Evolutionary conservation across 2,888 invertebrate genomes (phyloP), one percentile per base, ranked within the genome.

Genomic region (Acleris literana): DNA sequence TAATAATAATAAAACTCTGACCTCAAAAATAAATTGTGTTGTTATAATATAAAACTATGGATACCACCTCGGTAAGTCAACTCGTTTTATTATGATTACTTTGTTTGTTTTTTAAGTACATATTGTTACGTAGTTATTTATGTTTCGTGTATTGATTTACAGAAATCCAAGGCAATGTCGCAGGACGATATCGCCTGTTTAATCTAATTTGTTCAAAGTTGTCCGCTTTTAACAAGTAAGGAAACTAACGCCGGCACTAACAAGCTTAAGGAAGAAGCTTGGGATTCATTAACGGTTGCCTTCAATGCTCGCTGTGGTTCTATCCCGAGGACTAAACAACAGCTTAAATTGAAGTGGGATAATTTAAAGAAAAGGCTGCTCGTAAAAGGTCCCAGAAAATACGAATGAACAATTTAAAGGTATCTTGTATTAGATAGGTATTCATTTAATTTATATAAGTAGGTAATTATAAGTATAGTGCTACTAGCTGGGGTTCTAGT

Each of bases 341-440:
- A 56, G 20, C 18, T 56, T 9, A 56, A 56, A 44, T 44, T 56
- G 22, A 63, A 63, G 46, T 63, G 63, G 57, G 57, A 58, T 22
- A 57, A 57, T 57, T 57, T 53, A 25, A 56, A 51, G n/a, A n/a
- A 44, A 63, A 63, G 39, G 20, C 63, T 6, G 55, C 63, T 22
- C 55, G 56, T 46, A 63, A 63, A 33, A 63, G 63, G 49, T 16
- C 56, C 43, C 17, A 48, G 48, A 16, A 18, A 48, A 48, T 48
- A 48, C 16, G 48, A 48, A n/a, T 48, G 5, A 48, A 48, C n/a
- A 18, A n/a, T 18, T 48, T 48, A 18, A 48, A 48, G 9, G 48
- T 48, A 48, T 5, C 43, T 43, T 43, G 16, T 43, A 3, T 43
- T 13, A 43, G 16, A 43, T 3, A 29, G 29, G 29, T 29, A 29